Evolutionary conservation across 2,797 vertebrate genomes (phyloP), one percentile per base, ranked within the genome.

Genomic region (Atherinosoma microstoma): DNA sequence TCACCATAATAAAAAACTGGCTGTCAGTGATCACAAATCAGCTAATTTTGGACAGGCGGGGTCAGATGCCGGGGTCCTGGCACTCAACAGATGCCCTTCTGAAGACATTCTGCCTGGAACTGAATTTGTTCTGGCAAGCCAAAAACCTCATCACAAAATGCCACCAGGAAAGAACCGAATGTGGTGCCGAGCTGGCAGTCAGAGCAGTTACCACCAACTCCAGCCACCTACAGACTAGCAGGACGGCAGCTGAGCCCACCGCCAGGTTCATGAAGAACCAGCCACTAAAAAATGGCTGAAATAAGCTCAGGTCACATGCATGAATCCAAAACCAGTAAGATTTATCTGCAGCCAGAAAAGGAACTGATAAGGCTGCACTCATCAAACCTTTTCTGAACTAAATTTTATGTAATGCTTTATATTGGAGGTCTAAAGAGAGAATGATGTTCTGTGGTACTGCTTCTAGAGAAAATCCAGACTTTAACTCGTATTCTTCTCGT

Each of bases 41-140:
- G 73, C 86, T 92, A 90, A 90, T 83, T 89, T 75, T 64, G 74
- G 76, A 73, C 1, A 9, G 57, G 38, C 1, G 49, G 67, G 81
- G 74, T 75, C 77, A 73, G 53, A 73, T 65, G 60, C 40, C 64
- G 4, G 22, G 16, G 45, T 35, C 27, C 16, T 20, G 5, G 2
- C 2, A 1, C 49, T 35, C 6, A 63, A 75, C 84, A 77, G 79
- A 61, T 73, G 78, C 62, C 58, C 73, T 40, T 60, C 73, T 22
- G 34, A 67, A 75, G 49, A 85, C 64, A 29, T 71, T 64, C 67
- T 67, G 56, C 20, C 64, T 53, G 84, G 67, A 81, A 74, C 78
- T 64, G 30, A 34, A 71, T 54, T 30, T 78, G 77, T 65, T 56
- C 7, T 36, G 11, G 7, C 0, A 62, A 73, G 66, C 32, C 63